Conservation (phyloP, 2,113 vertebrate species). For the Oryzias celebensis region DNA sequence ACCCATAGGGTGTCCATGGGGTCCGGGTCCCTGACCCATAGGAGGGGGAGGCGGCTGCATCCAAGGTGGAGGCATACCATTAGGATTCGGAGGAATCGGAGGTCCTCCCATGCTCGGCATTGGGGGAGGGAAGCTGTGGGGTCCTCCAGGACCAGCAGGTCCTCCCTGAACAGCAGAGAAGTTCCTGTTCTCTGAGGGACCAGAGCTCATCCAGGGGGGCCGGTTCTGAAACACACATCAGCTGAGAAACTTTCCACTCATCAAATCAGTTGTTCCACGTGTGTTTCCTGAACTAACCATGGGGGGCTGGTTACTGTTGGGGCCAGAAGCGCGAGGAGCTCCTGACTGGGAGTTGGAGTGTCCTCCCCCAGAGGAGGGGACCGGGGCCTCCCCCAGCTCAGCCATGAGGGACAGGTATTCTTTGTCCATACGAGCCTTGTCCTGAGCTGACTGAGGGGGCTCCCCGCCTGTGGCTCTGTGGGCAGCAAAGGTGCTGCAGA, state of each 20-base stretch:
- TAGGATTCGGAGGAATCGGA: constrained; percentile 86
- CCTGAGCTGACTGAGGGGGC: constrained; percentile 90
- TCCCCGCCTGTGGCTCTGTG: constrained; percentile 80
- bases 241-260: neutral
- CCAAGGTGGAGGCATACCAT: constrained; percentile 87
- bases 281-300: constrained; percentile 66
- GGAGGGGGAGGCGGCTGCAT: constrained; percentile 91
- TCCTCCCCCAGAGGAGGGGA: constrained; percentile 82
- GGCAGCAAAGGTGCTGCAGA: constrained; percentile 59
- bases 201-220: constrained; percentile 88
- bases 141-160: constrained; percentile 69
- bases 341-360: constrained; percentile 68
- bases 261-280: rapidly evolving
- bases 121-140: constrained; percentile 84
- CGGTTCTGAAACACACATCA: constrained; percentile 74
- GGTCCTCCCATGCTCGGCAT: constrained; percentile 86
- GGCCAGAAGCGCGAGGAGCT: constrained; percentile 73
- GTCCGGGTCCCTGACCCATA: constrained; percentile 86
- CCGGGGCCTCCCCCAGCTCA: constrained; percentile 88
- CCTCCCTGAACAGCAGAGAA: constrained; percentile 83
- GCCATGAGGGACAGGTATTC: constrained; percentile 96
- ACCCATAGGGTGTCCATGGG: constrained; percentile 88
- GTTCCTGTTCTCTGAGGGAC: constrained; percentile 82
- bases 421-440: constrained; percentile 94
- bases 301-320: constrained; percentile 77